Evolutionary conservation across 2,888 invertebrate species (phyloP).

Genomic region (Lathronympha strigana): DNA sequence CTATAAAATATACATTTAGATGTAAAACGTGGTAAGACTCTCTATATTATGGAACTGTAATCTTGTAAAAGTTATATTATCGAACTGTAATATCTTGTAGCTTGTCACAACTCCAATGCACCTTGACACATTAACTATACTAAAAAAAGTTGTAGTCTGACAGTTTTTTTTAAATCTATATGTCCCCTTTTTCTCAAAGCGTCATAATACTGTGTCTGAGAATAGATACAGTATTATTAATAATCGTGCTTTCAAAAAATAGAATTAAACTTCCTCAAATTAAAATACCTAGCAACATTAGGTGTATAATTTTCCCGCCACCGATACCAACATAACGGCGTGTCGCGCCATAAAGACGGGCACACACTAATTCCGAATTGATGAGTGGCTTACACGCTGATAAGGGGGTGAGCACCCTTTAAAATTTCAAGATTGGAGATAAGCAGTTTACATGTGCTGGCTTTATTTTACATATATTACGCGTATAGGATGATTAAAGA

Average conservation of each 20-base stretch:
- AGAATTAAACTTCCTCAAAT: neutral
- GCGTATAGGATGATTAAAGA: conserved; percentile 22
- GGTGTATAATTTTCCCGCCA: conserved; percentile 22
- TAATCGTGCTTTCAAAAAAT: neutral
- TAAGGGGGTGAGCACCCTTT: conserved; percentile 62
- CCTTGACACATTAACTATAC: too few relatives aligned
- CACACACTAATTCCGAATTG: conserved; percentile 58
- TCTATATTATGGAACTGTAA: too few relatives aligned
- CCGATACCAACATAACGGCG: conserved; percentile 27
- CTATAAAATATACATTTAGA: too few relatives aligned
- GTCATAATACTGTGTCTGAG: too few relatives aligned
- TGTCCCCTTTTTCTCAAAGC: too few relatives aligned
- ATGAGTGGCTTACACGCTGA: conserved; percentile 74
- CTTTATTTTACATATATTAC: conserved; percentile 40
- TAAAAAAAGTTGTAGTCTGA: too few relatives aligned
- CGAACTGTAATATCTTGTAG: too few relatives aligned
- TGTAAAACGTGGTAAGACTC: too few relatives aligned
- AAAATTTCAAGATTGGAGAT: conserved; percentile 65
- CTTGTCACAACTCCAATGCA: too few relatives aligned
- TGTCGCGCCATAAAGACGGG: conserved; percentile 46
- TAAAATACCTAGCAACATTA: conserved; percentile 8
- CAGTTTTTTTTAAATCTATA: too few relatives aligned
- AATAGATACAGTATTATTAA: neutral
- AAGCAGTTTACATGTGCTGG: conserved; percentile 41
- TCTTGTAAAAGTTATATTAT: too few relatives aligned